These are phyloP conservation scores for Busseola fusca DNA, from an alignment of 2,888 invertebrate species.

Conservation along the genomic window DNA sequence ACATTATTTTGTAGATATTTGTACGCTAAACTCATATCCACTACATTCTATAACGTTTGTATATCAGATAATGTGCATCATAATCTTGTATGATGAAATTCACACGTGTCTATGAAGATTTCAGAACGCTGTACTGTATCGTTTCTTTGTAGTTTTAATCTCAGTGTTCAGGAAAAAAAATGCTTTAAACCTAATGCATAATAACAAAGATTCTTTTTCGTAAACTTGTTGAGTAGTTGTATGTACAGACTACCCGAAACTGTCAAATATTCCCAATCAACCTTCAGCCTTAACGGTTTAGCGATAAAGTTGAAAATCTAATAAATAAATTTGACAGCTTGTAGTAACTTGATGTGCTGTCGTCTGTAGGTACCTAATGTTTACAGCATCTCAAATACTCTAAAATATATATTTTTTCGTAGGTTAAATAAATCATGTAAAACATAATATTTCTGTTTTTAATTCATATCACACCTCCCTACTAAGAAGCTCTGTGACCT, in stretches of 20 bases:
- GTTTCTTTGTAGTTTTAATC: constrained; percentile 34
- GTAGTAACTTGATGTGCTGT: too few species aligned
- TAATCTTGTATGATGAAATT: constrained; percentile 30
- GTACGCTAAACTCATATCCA: constrained; percentile 28
- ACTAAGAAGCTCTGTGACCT: background rate
- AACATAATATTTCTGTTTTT: background rate
- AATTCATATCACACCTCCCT: background rate
- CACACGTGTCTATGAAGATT: background rate
- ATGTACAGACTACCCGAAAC: too few species aligned
- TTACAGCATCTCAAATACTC: too few species aligned
- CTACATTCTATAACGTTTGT: constrained; percentile 36
- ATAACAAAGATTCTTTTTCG: background rate
- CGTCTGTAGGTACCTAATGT: background rate
- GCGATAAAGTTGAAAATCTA: too few species aligned
- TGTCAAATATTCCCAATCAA: too few species aligned
- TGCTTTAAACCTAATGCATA: background rate
- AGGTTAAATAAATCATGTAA: too few species aligned
- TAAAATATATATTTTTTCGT: background rate
- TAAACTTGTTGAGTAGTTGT: background rate
- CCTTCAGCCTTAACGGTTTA: too few species aligned
- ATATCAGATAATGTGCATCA: constrained; percentile 32
- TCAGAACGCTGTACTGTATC: background rate
- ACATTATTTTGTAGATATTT: constrained; percentile 34
- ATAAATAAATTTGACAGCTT: too few species aligned
- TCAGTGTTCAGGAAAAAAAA: background rate